Conservation (phyloP, 2,113 vertebrate species). For the Rhinolophus ferrumequinum region DNA sequence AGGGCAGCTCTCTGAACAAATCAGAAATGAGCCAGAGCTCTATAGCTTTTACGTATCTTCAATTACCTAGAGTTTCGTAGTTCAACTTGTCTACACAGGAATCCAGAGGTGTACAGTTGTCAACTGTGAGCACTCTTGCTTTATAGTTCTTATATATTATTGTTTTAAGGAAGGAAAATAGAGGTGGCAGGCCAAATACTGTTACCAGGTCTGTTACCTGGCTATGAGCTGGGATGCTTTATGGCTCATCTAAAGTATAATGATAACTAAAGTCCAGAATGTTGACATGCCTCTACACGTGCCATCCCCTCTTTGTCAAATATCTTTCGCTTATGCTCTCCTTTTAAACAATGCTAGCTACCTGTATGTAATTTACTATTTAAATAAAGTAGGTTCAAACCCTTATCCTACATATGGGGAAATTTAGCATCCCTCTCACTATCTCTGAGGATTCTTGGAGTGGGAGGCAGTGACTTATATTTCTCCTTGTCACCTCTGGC, state of each 20-base stretch:
- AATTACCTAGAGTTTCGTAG: not conserved
- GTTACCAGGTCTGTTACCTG: not conserved
- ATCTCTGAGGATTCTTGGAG: not conserved
- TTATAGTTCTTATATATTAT: not conserved
- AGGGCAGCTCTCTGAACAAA: not conserved
- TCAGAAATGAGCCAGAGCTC: not conserved
- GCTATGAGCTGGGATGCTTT: not conserved
- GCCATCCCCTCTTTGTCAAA: not conserved
- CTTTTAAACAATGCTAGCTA: not conserved
- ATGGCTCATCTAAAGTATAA: not conserved
- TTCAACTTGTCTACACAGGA: not conserved
- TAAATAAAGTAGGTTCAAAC: not conserved
- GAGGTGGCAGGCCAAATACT: not conserved
- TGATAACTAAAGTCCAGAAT: not conserved
- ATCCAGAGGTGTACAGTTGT: not conserved
- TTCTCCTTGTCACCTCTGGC: not conserved
- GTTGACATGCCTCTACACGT: not conserved
- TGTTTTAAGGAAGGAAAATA: constrained; percentile 20
- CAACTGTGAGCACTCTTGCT: not conserved
- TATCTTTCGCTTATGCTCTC: not conserved
- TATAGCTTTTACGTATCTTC: not conserved
- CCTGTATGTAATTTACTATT: not conserved
- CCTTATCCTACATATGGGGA: not conserved
- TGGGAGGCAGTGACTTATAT: not conserved
- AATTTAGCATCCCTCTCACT: not conserved